phyloP scores from a whole-genome alignment of 2,797 vertebrate genomes.

The Falco novaeseelandiae region DNA sequence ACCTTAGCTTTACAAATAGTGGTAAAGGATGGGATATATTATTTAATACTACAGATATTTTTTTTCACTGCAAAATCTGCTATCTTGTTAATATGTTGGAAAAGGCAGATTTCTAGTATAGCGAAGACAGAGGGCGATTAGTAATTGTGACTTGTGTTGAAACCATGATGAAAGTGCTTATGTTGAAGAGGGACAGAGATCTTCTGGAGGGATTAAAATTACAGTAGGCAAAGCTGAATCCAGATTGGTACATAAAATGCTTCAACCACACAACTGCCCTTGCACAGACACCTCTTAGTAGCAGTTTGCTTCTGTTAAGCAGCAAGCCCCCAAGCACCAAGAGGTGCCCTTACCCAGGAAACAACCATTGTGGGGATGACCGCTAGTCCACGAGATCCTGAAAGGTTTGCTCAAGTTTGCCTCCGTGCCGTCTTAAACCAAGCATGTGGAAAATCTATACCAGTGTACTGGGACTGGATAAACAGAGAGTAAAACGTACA shows the following conservation, averaged over 20 bases:
- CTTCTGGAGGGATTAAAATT: not conserved
- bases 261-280: not conserved
- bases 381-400: too few relatives aligned
- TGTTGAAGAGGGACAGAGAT: not conserved
- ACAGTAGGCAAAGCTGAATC: not conserved
- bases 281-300: too few relatives aligned
- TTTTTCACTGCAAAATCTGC: not conserved
- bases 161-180: not conserved
- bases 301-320: not conserved
- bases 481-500: accelerated
- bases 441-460: accelerated
- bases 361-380: accelerated
- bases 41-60: not conserved
- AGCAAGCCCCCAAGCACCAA: not conserved
- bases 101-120: not conserved
- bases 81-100: not conserved
- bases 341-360: not conserved
- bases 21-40: not conserved
- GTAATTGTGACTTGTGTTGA: not conserved
- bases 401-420: not conserved
- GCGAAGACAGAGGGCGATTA: not conserved
- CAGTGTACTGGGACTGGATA: not conserved
- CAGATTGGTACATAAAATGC: not conserved
- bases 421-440: not conserved
- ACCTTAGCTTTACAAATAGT: not conserved